Conservation (phyloP, 2,888 invertebrate species). For the Dynastes tityus region DNA sequence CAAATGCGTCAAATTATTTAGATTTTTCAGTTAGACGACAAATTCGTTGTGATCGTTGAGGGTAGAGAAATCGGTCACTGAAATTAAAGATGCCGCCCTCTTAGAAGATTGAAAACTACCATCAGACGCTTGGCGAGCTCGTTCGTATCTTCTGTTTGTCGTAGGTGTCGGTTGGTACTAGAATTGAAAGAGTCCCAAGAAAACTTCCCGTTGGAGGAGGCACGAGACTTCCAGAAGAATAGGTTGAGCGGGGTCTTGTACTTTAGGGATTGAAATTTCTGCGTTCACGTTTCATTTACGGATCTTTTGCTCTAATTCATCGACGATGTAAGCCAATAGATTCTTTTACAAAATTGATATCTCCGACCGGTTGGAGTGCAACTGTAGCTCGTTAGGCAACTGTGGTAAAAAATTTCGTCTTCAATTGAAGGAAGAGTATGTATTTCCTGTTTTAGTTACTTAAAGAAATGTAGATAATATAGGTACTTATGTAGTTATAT, state of each 20-base stretch:
- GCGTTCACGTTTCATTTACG: conserved; percentile 6
- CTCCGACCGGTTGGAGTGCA: neutral
- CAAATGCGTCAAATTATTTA: neutral
- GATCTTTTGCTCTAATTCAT: neutral
- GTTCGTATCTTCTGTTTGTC: neutral
- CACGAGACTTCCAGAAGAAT: neutral
- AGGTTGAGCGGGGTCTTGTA: conserved; percentile 5
- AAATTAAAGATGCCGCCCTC: conserved; percentile 5
- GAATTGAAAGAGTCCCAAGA: conserved; percentile 5
- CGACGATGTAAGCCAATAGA: neutral
- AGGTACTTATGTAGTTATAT: too few species aligned
- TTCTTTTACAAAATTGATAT: conserved; percentile 8
- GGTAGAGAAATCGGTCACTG: neutral
- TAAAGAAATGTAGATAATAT: too few species aligned
- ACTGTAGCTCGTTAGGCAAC: neutral
- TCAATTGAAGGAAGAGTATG: neutral
- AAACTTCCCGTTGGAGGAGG: neutral
- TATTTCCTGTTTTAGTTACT: too few species aligned
- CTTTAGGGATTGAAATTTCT: neutral
- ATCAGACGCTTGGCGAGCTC: neutral
- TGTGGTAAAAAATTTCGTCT: neutral
- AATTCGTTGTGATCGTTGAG: conserved; percentile 8
- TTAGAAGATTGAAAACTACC: neutral
- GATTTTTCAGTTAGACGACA: too few species aligned
- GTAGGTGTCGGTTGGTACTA: neutral